Evolutionary conservation across 2,797 vertebrate genomes (phyloP).

Genomic region (Protosalanx chinensis): DNA sequence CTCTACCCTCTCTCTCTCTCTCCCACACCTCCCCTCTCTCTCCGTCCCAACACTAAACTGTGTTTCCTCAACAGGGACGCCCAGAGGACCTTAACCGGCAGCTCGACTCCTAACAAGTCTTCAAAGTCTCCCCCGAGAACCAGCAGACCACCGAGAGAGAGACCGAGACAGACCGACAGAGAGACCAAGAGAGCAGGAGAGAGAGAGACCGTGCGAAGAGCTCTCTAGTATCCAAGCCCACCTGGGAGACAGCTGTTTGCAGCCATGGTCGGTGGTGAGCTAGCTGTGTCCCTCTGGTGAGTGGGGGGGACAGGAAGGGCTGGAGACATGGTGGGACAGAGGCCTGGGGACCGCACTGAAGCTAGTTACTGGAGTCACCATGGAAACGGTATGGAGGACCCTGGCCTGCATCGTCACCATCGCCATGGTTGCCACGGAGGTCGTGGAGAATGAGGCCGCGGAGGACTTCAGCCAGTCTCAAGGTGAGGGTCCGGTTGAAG

Average conservation of each 20-base stretch:
- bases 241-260: neutral
- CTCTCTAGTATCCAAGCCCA: neutral
- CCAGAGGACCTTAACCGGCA: conserved; percentile 19
- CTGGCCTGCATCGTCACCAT: conserved; percentile 82
- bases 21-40: neutral
- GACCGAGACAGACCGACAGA: neutral
- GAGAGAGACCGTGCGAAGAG: neutral
- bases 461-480: conserved; percentile 77
- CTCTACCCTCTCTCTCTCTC: neutral
- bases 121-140: conserved; percentile 37
- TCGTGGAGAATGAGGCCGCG: conserved; percentile 65
- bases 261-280: conserved; percentile 64
- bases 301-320: conserved; percentile 77
- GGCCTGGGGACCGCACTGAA: conserved; percentile 77
- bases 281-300: conserved; percentile 76
- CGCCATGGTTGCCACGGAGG: conserved; percentile 71
- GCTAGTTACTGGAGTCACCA: conserved; percentile 81
- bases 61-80: conserved; percentile 55
- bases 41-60: conserved; percentile 23
- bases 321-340: conserved; percentile 97
- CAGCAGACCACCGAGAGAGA: conserved; percentile 6
- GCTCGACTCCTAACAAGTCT: conserved; percentile 22
- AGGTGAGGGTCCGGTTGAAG: conserved; percentile 72
- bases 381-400: conserved; percentile 89
- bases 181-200: too few species aligned